Evolutionary conservation across 1,140 invertebrate genomes (phyloP), one percentile per base, ranked within the genome.

Genomic region (Belonocnema kinseyi): DNA sequence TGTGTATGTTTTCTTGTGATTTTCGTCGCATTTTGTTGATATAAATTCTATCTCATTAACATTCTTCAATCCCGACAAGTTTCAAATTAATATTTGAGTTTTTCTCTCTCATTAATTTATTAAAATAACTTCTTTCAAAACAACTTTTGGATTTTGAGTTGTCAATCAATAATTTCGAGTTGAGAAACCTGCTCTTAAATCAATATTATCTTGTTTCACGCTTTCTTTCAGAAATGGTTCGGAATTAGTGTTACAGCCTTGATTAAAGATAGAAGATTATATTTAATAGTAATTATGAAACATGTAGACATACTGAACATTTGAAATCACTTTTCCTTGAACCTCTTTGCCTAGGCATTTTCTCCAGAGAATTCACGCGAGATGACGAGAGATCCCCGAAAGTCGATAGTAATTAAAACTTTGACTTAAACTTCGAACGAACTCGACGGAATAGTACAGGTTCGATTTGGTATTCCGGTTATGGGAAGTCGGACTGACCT

Each of bases 381-480:
- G 77, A 50, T 73, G 53, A 53, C 54, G 75, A 82, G 81, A 87
- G 83, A 87, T 85, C 82, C 80, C 80, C 82, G 77, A 74, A 84
- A 88, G 87, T 87, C 86, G 87, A 89, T 89, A 88, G 88, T 88
- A 85, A 88, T 89, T 88, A 88, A 88, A 89, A 89, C 87, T 89
- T 89, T 82, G 81, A 85, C 87, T 87, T 86, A 81, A 87, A 86
- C 80, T 85, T 80, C 78, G 79, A 83, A 78, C 77, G 73, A 82
- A 85, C 85, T 85, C 78, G 52, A 78, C 54, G 85, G 78, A 81
- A 83, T 85, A 83, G 85, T 86, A 78, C 76, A 79, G 77, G 79
- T 85, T 85, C 82, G 83, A 85, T 85, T 86, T 83, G 81, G 79
- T 86, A 85, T 85, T 84, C 85, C 79, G 79, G 80, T 86, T 84